phyloP scores from a whole-genome alignment of 2,113 vertebrate genomes.

The Mastomys natalensis region DNA sequence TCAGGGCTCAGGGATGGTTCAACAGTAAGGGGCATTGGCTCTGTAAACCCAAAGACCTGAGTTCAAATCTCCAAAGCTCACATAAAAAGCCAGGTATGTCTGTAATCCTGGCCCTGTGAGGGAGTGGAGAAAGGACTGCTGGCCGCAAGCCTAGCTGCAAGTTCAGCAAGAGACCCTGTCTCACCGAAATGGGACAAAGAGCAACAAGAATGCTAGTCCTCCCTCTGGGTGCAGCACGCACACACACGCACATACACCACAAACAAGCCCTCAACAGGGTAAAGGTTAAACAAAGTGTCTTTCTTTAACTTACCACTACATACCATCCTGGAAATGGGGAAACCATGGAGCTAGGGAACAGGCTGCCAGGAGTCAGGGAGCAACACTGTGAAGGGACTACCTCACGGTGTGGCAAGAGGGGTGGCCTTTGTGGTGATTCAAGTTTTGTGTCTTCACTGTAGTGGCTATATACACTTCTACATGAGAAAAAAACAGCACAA shows the following conservation, averaged over 20 bases:
- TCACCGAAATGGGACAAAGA: neutral
- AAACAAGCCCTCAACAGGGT: slow-evolving; percentile 14
- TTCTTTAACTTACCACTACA: neutral
- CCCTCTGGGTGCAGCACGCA: neutral
- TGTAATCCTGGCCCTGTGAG: neutral
- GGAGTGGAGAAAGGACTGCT: neutral
- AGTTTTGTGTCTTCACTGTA: neutral
- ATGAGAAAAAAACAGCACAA: neutral
- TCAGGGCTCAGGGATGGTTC: neutral
- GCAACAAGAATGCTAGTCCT: neutral
- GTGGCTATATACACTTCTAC: neutral
- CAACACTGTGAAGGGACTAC: neutral
- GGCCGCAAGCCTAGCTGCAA: neutral
- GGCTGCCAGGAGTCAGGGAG: neutral
- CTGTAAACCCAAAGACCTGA: neutral
- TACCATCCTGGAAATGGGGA: slow-evolving; percentile 21
- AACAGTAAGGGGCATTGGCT: neutral
- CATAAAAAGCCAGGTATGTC: neutral
- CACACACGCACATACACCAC: neutral
- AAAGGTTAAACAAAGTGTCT: slow-evolving; percentile 9
- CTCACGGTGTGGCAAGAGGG: neutral
- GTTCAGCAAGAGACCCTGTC: neutral
- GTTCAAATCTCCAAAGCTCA: neutral
- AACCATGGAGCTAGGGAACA: neutral
- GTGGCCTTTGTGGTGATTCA: neutral